phyloP scores from a whole-genome alignment of 92 coral and sea anemone genomes.

The Porites lobata region DNA sequence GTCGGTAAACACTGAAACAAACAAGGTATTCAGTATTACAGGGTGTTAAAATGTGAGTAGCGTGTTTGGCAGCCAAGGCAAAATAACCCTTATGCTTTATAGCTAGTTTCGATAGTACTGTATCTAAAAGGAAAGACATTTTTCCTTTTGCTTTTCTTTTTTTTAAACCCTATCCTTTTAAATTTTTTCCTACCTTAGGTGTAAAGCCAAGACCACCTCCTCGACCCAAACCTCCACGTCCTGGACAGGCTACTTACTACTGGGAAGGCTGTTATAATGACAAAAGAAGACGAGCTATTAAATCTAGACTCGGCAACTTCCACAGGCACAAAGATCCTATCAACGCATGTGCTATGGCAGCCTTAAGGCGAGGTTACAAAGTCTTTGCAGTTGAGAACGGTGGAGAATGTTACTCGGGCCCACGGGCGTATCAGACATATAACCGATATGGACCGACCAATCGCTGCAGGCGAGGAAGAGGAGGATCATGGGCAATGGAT shows the following conservation, averaged over 20 bases:
- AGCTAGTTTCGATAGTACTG: too few species aligned
- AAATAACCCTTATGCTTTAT: too few species aligned
- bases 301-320: slow-evolving; percentile 54
- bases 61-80: too few species aligned
- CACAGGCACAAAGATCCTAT: slow-evolving; percentile 61
- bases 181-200: neutral
- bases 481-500: slow-evolving; percentile 83
- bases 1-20: slow-evolving; percentile 26
- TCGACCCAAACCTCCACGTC: slow-evolving; percentile 64
- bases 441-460: slow-evolving; percentile 74
- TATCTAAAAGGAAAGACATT: too few species aligned
- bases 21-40: too few species aligned
- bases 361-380: slow-evolving; percentile 48
- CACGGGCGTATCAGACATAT: slow-evolving; percentile 48
- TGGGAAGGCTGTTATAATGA: slow-evolving; percentile 88
- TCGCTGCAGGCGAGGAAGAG: slow-evolving; percentile 69
- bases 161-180: too few species aligned
- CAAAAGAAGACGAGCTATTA: slow-evolving; percentile 58
- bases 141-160: too few species aligned
- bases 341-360: slow-evolving; percentile 65
- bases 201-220: slow-evolving; percentile 39
- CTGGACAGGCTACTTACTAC: slow-evolving; percentile 52
- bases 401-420: slow-evolving; percentile 78
- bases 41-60: too few species aligned
- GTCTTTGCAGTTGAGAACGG: slow-evolving; percentile 81